A percentile compares a stretch with the other conserved stretches of the same genome.
These are phyloP conservation scores for Nyctibius bracteatus DNA, from an alignment of 2,113 vertebrate genomes.

Conservation along the genomic window DNA sequence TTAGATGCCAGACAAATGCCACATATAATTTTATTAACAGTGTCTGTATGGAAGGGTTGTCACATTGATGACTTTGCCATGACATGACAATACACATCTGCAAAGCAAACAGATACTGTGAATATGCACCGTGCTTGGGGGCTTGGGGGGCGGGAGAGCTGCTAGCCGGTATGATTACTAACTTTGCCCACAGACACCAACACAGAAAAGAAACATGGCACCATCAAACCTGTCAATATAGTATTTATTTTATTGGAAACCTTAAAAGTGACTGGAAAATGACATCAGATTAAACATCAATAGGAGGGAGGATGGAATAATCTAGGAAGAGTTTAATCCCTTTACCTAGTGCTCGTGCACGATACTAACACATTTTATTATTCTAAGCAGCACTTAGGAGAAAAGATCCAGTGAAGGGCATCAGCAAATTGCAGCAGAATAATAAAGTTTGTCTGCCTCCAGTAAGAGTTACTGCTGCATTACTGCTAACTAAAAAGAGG, in stretches of 20 bases:
- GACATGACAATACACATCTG: not conserved
- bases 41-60: not conserved
- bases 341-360: slow-evolving; percentile 2
- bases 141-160: not conserved
- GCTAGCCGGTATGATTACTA: not conserved
- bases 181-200: slow-evolving; percentile 13
- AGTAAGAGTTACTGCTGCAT: not conserved
- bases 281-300: slow-evolving; percentile 48
- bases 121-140: not conserved
- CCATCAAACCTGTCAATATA: not conserved
- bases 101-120: not conserved
- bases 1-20: not conserved
- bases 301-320: slow-evolving; percentile 34
- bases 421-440: not conserved
- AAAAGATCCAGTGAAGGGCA: slow-evolving; percentile 28
- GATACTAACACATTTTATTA: not conserved
- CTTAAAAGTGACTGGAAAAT: slow-evolving; percentile 6
- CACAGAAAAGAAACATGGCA: not conserved
- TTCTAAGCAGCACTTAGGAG: not conserved
- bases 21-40: not conserved
- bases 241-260: not conserved
- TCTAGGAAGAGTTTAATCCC: slow-evolving; percentile 63
- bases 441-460: slow-evolving; percentile 60
- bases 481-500: not conserved
- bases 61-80: not conserved